Percentiles rank a stretch among this genome's conserved stretches.
Conservation (phyloP, 2,888 invertebrate genomes). For the Ophion ventricosus region DNA sequence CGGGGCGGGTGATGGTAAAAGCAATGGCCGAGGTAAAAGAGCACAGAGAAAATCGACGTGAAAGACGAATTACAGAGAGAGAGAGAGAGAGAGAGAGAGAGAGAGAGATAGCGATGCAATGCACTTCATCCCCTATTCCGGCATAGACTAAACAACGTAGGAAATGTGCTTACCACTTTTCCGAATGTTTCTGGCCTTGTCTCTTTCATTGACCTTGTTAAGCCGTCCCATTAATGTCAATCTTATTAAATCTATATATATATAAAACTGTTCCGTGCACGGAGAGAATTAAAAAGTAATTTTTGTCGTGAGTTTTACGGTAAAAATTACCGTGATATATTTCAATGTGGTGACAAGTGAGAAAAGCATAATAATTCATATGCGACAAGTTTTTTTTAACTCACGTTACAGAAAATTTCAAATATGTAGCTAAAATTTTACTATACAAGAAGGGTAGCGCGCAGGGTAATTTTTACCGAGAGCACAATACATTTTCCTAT, state of each 20-base stretch:
- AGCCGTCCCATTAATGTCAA: conserved; percentile 46
- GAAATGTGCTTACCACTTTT: conserved; percentile 59
- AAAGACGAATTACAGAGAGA: conserved; percentile 20
- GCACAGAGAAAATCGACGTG: conserved; percentile 27
- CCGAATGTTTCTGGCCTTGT: conserved; percentile 50
- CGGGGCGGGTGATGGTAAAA: background rate
- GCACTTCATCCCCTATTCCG: conserved; percentile 60
- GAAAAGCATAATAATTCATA: no score
- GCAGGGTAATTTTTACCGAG: no score
- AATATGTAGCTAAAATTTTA: no score
- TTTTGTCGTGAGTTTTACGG: no score
- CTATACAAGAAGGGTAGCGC: no score
- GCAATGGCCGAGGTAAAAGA: conserved; percentile 20
- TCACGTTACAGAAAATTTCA: no score
- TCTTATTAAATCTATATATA: conserved; percentile 1
- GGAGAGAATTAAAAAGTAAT: no score
- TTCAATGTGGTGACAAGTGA: no score
- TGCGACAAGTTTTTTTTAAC: no score
- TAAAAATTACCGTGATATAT: no score
- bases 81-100: conserved; percentile 26
- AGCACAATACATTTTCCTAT: no score
- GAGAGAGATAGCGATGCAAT: conserved; percentile 38
- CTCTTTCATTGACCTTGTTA: conserved; percentile 59
- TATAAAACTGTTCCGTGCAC: no score
- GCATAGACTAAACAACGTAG: conserved; percentile 19